A percentile compares a stretch with the other conserved stretches of the same genome.
Evolutionary conservation across 30 jellyfish, hydroid and myxozoan genomes (phyloP).

Genomic region (Turritopsis dohrnii): DNA sequence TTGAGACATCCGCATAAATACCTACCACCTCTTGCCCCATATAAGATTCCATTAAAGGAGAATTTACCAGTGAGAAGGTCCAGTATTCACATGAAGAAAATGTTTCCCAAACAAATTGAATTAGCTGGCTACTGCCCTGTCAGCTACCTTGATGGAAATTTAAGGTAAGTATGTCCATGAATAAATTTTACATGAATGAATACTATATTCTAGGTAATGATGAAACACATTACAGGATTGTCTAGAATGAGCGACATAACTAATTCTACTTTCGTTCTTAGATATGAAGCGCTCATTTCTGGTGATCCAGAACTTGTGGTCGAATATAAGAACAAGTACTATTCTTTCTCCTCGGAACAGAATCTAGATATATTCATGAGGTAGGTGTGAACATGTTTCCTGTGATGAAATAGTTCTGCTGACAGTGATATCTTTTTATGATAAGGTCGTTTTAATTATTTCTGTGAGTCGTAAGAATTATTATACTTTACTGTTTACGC

Average conservation of each 20-base stretch:
- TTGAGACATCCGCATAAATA: constrained; percentile 64
- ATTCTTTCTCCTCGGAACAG: constrained; percentile 46
- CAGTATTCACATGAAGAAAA: constrained; percentile 47
- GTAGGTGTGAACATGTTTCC: constrained; percentile 12
- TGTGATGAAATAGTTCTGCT: neutral
- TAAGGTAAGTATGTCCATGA: constrained; percentile 77
- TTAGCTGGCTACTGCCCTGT: constrained; percentile 94
- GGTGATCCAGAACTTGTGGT: constrained; percentile 64
- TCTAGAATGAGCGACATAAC: neutral
- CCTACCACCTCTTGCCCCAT: constrained; percentile 76
- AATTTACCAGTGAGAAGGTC: constrained; percentile 60
- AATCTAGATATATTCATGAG: constrained; percentile 83
- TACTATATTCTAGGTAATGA: too few species aligned
- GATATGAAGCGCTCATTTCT: constrained; percentile 73
- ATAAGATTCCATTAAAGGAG: constrained; percentile 48
- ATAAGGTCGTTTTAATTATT: neutral
- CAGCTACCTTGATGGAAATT: constrained; percentile 77
- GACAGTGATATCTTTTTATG: neutral
- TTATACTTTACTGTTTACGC: neutral
- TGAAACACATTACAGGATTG: too few species aligned
- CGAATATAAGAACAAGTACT: constrained; percentile 54
- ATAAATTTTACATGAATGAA: too few species aligned
- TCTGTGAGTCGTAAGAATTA: neutral
- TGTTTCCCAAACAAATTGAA: constrained; percentile 69
- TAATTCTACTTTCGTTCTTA: constrained; percentile 5